Evolutionary conservation across 2,888 invertebrate genomes (phyloP).

Genomic region (Petrolisthes manimaculis): DNA sequence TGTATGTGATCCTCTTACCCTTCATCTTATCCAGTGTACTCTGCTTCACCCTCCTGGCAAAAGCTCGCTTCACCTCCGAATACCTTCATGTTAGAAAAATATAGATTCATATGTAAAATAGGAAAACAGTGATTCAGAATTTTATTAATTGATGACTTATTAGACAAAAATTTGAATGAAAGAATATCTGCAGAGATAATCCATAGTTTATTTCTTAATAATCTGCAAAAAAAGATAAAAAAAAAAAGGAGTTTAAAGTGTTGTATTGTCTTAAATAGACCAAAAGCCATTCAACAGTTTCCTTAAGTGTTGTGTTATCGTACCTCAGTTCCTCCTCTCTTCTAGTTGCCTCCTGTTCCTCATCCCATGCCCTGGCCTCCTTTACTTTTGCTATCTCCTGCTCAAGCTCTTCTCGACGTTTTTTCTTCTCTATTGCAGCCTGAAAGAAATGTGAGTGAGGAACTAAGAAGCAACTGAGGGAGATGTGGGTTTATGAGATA

Average conservation of each 20-base stretch:
- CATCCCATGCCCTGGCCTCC: conserved; percentile 26
- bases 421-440: conserved; percentile 34
- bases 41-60: conserved; percentile 46
- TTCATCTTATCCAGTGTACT: conserved; percentile 51
- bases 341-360: conserved; percentile 10
- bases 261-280: too few relatives aligned
- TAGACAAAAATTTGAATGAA: too few relatives aligned
- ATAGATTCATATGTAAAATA: too few relatives aligned
- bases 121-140: too few relatives aligned
- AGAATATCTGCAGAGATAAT: too few relatives aligned
- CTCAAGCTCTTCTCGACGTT: conserved; percentile 26
- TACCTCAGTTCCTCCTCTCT: conserved; percentile 42
- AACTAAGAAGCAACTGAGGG: neutral
- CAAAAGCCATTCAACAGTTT: too few relatives aligned
- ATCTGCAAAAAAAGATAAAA: too few relatives aligned
- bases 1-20: conserved; percentile 20
- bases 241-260: too few relatives aligned
- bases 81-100: neutral
- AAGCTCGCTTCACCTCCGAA: conserved; percentile 42
- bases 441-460: neutral
- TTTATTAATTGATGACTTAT: too few relatives aligned
- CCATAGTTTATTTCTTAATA: too few relatives aligned
- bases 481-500: neutral
- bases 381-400: conserved; percentile 31
- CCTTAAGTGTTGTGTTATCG: too few relatives aligned